These are phyloP conservation scores for Xestia sexstrigata DNA, from an alignment of 2,888 invertebrate species.

Conservation along the genomic window DNA sequence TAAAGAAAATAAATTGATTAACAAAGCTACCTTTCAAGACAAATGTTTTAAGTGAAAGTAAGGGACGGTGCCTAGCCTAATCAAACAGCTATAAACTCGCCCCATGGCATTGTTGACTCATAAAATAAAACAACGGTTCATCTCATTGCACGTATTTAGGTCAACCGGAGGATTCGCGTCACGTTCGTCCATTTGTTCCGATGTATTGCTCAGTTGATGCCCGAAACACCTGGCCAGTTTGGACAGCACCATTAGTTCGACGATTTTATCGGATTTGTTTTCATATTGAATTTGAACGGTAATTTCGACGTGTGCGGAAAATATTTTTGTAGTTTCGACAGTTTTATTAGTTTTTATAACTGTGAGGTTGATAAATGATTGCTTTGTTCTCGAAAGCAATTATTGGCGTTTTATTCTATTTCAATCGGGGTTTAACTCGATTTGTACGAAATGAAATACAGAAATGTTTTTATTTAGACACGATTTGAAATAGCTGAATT, in stretches of 20 bases:
- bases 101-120: constrained; percentile 64
- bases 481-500: neutral
- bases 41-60: constrained; percentile 55
- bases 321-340: constrained; percentile 52
- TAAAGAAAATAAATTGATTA: constrained; percentile 53
- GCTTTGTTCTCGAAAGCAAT: constrained; percentile 23
- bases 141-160: constrained; percentile 75
- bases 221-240: constrained; percentile 83
- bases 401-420: constrained; percentile 16
- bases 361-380: constrained; percentile 36
- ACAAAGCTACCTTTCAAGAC: constrained; percentile 42
- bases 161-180: constrained; percentile 79
- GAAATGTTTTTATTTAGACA: neutral
- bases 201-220: constrained; percentile 79
- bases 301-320: constrained; percentile 50
- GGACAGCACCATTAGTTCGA: constrained; percentile 66
- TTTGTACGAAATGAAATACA: neutral
- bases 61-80: constrained; percentile 46
- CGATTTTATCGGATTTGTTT: constrained; percentile 66
- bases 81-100: constrained; percentile 58
- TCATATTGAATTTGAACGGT: constrained; percentile 70
- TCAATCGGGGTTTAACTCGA: neutral
- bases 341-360: constrained; percentile 57
- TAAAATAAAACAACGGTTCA: constrained; percentile 67
- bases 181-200: constrained; percentile 88